A percentile compares a stretch with the other conserved stretches of the same genome.
Evolutionary conservation across 2,888 invertebrate genomes (phyloP).

Genomic region (Drosophila vallismaia): DNA sequence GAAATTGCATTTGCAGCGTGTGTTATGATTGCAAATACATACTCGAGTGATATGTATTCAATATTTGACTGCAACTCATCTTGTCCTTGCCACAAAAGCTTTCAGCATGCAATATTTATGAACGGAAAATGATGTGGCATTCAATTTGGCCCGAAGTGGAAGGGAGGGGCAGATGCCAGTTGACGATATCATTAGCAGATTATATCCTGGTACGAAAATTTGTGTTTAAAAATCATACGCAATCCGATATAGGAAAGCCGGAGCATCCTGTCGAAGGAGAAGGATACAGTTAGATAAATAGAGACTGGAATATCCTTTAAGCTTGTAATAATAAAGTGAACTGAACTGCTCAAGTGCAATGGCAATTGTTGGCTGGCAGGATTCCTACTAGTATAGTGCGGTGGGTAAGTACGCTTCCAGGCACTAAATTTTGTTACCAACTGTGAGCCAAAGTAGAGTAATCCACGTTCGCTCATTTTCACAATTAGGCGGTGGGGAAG

Average conservation of each 20-base stretch:
- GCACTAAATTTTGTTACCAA: conserved; percentile 59
- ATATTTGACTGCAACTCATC: conserved; percentile 23
- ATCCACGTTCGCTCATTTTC: conserved; percentile 58
- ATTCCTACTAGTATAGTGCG: conserved; percentile 36
- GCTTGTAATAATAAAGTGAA: conserved; percentile 71
- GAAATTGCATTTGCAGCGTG: conserved; percentile 66
- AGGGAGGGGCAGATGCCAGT: not conserved
- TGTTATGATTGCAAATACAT: conserved; percentile 69
- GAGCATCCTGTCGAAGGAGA: conserved; percentile 1
- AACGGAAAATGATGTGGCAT: conserved; percentile 19
- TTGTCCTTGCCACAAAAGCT: conserved; percentile 15
- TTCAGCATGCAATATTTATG: conserved; percentile 27
- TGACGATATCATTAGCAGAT: conserved; percentile 67
- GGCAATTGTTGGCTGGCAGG: conserved; percentile 64
- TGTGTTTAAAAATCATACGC: conserved; percentile 39
- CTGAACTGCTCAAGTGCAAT: conserved; percentile 76
- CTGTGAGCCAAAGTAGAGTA: conserved; percentile 65
- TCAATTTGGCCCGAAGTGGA: not conserved
- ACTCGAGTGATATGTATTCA: conserved; percentile 43
- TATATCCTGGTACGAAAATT: conserved; percentile 46
- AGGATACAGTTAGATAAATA: not conserved
- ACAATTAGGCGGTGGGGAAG: conserved; percentile 58
- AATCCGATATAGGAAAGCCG: conserved; percentile 27
- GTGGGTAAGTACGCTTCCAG: conserved; percentile 38
- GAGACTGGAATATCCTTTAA: conserved; percentile 15